These are phyloP conservation scores for Drosophila pruinosa DNA, from an alignment of 1,140 invertebrate genomes.

Conservation along the genomic window DNA sequence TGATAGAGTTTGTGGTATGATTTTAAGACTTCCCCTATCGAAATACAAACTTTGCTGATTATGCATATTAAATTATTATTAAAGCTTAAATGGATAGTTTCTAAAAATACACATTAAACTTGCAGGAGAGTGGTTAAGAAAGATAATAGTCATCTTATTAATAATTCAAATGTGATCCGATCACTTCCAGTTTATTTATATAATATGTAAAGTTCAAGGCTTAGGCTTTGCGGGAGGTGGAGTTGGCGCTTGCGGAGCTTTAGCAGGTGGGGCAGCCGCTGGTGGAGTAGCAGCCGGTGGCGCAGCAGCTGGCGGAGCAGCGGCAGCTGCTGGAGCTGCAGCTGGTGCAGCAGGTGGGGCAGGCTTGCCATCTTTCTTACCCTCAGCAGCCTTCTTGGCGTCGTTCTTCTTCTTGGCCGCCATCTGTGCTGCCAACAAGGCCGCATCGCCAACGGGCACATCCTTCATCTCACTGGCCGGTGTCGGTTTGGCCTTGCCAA, in stretches of 20 bases:
- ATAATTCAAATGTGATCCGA: too few relatives aligned
- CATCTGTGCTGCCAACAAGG: neutral
- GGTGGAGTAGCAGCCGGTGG: neutral
- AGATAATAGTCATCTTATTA: too few relatives aligned
- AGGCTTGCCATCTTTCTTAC: neutral
- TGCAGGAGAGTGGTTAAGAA: too few relatives aligned
- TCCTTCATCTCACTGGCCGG: conserved; percentile 46
- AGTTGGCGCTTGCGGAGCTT: neutral
- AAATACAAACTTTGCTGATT: too few relatives aligned
- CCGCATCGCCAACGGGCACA: conserved; percentile 54
- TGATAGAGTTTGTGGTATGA: too few relatives aligned
- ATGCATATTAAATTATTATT: too few relatives aligned
- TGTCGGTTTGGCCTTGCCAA: conserved; percentile 55
- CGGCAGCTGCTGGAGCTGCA: neutral
- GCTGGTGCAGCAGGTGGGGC: neutral
- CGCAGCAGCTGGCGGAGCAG: neutral
- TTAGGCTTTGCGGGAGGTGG: neutral
- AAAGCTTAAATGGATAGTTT: too few relatives aligned
- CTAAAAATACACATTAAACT: too few relatives aligned
- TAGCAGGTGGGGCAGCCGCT: neutral
- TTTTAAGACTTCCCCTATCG: too few relatives aligned
- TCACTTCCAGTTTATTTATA: too few relatives aligned
- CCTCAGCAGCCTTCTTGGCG: neutral
- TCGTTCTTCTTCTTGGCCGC: conserved; percentile 6
- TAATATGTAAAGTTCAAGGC: too few relatives aligned